Evolutionary conservation across 2,888 invertebrate species (phyloP).

Genomic region (Dione juno): DNA sequence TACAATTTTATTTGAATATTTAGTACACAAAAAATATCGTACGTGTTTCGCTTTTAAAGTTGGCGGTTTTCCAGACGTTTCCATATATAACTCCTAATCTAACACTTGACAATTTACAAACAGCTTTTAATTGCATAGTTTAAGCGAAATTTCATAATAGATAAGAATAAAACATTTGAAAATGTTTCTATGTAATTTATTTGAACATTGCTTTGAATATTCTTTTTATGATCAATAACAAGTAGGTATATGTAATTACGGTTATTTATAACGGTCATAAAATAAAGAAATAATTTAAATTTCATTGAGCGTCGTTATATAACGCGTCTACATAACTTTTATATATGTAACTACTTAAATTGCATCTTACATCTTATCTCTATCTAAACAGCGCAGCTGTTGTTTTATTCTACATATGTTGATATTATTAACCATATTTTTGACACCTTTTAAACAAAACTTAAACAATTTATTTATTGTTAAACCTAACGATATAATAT

Average conservation of each 20-base stretch:
- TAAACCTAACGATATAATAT: neutral
- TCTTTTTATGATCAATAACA: constrained; percentile 10
- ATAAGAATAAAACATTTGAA: neutral
- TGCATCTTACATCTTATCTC: neutral
- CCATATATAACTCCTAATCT: constrained; percentile 65
- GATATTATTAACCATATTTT: no score
- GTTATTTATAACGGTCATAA: constrained; percentile 10
- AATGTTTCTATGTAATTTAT: neutral
- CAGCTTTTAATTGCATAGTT: constrained; percentile 43
- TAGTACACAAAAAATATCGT: constrained; percentile 56
- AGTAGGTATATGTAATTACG: neutral
- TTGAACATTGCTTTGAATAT: constrained; percentile 2
- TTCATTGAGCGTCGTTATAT: constrained; percentile 16
- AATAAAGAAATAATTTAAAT: constrained; percentile 16
- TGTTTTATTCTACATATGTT: neutral
- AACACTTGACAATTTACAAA: constrained; percentile 54
- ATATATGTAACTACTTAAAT: neutral
- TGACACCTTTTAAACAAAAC: no score
- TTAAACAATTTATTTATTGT: neutral
- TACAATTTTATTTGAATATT: constrained; percentile 40
- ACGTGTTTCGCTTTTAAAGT: constrained; percentile 55
- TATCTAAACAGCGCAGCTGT: neutral
- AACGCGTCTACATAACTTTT: neutral
- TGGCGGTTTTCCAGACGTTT: constrained; percentile 67
- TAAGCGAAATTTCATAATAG: constrained; percentile 23